Evolutionary conservation across 2,797 vertebrate species (phyloP).

Genomic region (Emys orbicularis): DNA sequence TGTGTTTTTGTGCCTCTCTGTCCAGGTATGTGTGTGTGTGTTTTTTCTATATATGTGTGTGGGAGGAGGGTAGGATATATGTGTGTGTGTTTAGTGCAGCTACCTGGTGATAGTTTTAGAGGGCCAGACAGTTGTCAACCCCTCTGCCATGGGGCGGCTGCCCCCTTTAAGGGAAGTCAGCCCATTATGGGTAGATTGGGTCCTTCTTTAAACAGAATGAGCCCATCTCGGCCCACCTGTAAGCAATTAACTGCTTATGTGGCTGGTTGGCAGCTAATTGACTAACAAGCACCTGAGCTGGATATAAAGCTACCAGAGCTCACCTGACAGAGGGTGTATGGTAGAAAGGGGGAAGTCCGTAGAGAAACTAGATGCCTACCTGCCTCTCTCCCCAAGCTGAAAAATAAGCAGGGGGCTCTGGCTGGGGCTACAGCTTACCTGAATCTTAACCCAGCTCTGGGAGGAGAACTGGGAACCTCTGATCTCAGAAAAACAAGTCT

Average conservation of each 20-base stretch:
- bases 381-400: background rate
- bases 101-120: background rate
- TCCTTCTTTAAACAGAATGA: background rate
- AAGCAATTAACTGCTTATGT: background rate
- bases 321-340: background rate
- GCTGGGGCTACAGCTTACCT: background rate
- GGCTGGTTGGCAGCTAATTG: background rate
- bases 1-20: background rate
- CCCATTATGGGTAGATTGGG: too few species aligned
- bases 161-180: background rate
- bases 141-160: background rate
- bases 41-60: background rate
- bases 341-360: too few species aligned
- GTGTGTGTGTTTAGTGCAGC: background rate
- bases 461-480: too few species aligned
- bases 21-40: too few species aligned
- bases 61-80: background rate
- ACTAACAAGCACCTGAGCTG: background rate
- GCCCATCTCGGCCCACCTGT: too few species aligned
- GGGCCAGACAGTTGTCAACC: background rate
- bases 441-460: background rate
- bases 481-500: too few species aligned
- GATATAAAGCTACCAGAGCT: background rate
- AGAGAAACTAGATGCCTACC: background rate
- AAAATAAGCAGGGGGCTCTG: background rate